Evolutionary conservation across 1,140 invertebrate genomes (phyloP).

Genomic region (Conopomorpha cramerella): DNA sequence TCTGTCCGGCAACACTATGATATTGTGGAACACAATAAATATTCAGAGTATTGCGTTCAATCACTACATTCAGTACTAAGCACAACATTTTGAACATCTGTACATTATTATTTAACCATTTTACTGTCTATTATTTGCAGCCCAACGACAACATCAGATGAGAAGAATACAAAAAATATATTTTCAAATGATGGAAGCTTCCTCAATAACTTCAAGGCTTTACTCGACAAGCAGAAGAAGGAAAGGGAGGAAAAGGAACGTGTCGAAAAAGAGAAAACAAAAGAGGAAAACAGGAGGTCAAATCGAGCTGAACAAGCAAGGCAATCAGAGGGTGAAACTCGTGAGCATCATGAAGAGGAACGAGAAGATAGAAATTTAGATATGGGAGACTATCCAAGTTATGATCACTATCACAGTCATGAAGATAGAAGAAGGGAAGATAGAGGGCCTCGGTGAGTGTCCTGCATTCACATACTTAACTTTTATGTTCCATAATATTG

Average conservation of each 20-base stretch:
- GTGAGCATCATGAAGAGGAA: slow-evolving; percentile 5
- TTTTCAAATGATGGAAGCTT: slow-evolving; percentile 85
- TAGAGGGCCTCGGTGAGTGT: too few relatives aligned
- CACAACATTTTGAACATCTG: too few relatives aligned
- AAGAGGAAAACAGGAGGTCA: slow-evolving; percentile 16
- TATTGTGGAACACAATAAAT: too few relatives aligned
- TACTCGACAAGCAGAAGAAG: slow-evolving; percentile 40
- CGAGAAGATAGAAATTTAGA: slow-evolving; percentile 10
- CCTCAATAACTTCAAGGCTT: slow-evolving; percentile 73
- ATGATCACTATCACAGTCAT: too few relatives aligned
- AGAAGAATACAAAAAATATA: slow-evolving; percentile 58
- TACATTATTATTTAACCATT: too few relatives aligned
- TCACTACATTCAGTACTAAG: too few relatives aligned
- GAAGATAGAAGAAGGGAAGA: too few relatives aligned
- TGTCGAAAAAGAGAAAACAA: slow-evolving; percentile 15
- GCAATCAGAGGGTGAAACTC: slow-evolving; percentile 5
- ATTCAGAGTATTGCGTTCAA: too few relatives aligned
- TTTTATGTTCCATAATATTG: too few relatives aligned
- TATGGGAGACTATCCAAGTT: slow-evolving; percentile 5
- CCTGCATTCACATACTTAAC: too few relatives aligned
- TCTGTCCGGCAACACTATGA: too few relatives aligned
- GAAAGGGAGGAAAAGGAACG: slow-evolving; percentile 34
- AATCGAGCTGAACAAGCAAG: slow-evolving; percentile 12
- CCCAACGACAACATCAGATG: slow-evolving; percentile 18
- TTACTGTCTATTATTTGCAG: too few relatives aligned